Conservation (phyloP, 2,113 vertebrate genomes). For the Hippolais icterina region DNA sequence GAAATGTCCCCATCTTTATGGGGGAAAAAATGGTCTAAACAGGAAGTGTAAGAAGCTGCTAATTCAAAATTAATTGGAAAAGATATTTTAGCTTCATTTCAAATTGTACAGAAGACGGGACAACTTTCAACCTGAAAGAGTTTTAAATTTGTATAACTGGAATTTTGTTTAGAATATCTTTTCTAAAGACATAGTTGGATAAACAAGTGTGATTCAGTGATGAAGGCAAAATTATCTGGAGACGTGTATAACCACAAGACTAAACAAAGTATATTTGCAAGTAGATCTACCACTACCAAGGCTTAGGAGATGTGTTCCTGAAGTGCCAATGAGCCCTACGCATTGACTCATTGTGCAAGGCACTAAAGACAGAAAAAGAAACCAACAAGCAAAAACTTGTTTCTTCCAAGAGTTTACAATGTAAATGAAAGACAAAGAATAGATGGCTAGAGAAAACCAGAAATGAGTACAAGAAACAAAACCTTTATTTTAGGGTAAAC, state of each 20-base stretch:
- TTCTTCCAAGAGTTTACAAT: not conserved
- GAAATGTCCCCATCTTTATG: not conserved
- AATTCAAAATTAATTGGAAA: not conserved
- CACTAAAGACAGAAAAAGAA: not conserved
- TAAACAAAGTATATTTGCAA: not conserved
- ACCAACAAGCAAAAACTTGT: not conserved
- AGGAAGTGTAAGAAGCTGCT: not conserved
- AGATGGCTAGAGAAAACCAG: not conserved
- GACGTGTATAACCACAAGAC: not conserved
- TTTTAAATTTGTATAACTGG: not conserved
- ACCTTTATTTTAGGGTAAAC: not conserved
- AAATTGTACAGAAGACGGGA: not conserved
- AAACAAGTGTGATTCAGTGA: not conserved
- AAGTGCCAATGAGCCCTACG: not conserved
- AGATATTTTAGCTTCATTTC: not conserved
- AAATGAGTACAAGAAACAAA: not conserved
- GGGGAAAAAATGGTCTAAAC: accelerated
- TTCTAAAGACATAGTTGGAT: not conserved
- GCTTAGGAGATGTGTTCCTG: not conserved
- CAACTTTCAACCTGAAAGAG: not conserved
- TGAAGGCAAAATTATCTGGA: not conserved
- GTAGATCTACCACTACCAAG: not conserved
- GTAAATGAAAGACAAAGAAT: not conserved
- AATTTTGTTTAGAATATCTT: not conserved
- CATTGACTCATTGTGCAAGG: not conserved